Conservation (phyloP, 1,140 invertebrate genomes). For the Bombus turneri region DNA sequence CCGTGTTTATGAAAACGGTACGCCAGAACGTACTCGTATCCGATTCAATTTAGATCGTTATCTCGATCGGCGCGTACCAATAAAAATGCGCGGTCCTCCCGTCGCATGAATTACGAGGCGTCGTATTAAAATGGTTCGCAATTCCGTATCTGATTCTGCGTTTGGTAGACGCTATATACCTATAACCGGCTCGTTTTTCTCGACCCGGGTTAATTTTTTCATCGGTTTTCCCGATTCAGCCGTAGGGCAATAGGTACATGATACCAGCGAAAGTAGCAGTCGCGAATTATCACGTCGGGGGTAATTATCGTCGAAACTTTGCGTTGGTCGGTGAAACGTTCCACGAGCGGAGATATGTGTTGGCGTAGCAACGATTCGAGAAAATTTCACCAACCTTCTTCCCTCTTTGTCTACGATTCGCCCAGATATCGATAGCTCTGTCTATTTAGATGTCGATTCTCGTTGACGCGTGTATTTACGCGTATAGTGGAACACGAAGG, state of each 20-base stretch:
- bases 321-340: not conserved
- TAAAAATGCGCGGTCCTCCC: constrained; percentile 61
- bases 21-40: constrained; percentile 33
- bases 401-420: too few relatives aligned
- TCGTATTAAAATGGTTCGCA: constrained; percentile 55
- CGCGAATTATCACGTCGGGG: not conserved
- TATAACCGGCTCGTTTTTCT: constrained; percentile 14
- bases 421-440: not conserved
- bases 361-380: not conserved
- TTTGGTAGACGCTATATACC: not conserved
- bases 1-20: constrained; percentile 33
- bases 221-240: not conserved
- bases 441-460: too few relatives aligned
- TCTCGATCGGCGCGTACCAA: constrained; percentile 76
- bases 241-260: too few relatives aligned
- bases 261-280: not conserved
- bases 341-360: too few relatives aligned
- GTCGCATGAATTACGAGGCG: constrained; percentile 47
- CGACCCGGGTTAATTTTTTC: constrained; percentile 32
- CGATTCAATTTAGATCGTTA: constrained; percentile 71
- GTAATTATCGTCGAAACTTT: not conserved
- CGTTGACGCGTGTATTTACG: too few relatives aligned
- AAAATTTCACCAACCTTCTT: not conserved
- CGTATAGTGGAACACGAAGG: not conserved
- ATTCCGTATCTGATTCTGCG: constrained; percentile 63